These are phyloP conservation scores for Dendronephthya gigantea DNA, from an alignment of 64 coral and sea anemone genomes.

Conservation along the genomic window DNA sequence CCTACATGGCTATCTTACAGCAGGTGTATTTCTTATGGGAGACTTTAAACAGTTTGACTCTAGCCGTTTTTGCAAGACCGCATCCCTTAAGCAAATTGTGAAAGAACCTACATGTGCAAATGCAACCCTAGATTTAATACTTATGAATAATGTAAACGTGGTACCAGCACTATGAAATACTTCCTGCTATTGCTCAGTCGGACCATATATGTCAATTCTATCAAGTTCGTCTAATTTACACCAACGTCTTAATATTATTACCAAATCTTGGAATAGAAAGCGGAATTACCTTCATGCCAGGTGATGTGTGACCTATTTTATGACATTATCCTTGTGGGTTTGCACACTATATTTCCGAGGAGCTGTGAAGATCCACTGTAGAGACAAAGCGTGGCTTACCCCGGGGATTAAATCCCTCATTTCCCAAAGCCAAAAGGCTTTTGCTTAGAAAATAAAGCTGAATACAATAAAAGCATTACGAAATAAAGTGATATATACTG, in stretches of 20 bases:
- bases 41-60: constrained; percentile 24
- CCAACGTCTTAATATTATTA: too few species aligned
- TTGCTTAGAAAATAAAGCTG: background rate
- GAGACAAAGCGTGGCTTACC: constrained; percentile 21
- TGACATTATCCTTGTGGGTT: background rate
- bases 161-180: constrained; percentile 15
- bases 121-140: constrained; percentile 20
- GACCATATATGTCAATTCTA: too few species aligned
- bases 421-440: constrained; percentile 12
- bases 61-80: background rate
- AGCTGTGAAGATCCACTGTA: background rate
- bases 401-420: too few species aligned
- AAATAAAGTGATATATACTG: background rate
- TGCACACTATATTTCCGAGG: constrained; percentile 1
- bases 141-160: constrained; percentile 17
- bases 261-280: constrained; percentile 20
- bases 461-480: background rate
- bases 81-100: constrained; percentile 29
- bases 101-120: background rate
- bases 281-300: background rate
- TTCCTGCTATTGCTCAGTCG: too few species aligned
- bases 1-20: background rate
- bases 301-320: constrained; percentile 4
- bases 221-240: too few species aligned
- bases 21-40: background rate